Percentiles rank a stretch among this genome's conserved stretches.
Evolutionary conservation across 2,888 invertebrate genomes (phyloP).

Genomic region (Epiperipatus broadwayi): DNA sequence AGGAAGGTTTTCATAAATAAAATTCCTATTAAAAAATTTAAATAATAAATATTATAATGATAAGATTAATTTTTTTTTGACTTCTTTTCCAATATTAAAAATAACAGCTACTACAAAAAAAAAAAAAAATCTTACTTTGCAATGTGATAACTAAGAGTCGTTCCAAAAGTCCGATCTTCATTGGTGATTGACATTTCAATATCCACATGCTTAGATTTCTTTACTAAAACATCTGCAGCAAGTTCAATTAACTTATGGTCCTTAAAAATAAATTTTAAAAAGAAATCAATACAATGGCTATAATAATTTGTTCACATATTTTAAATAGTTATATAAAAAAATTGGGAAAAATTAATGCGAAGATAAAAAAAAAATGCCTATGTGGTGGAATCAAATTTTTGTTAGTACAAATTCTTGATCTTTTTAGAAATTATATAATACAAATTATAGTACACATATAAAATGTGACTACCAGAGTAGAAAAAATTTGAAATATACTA

Average conservation of each 20-base stretch:
- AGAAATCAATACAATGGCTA: neutral
- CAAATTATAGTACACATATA: too few species aligned
- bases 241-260: slow-evolving; percentile 38
- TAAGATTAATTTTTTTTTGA: neutral
- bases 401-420: slow-evolving; percentile 5
- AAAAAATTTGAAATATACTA: too few species aligned
- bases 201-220: slow-evolving; percentile 43
- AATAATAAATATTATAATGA: slow-evolving; percentile 9
- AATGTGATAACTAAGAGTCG: slow-evolving; percentile 81
- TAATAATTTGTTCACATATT: neutral
- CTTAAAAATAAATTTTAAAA: slow-evolving; percentile 18
- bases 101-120: neutral
- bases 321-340: neutral
- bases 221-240: slow-evolving; percentile 51
- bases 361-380: neutral
- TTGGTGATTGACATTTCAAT: slow-evolving; percentile 66
- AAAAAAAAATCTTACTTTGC: slow-evolving; percentile 47
- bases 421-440: neutral
- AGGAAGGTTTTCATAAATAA: slow-evolving; percentile 66
- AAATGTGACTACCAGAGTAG: too few species aligned
- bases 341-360: too few species aligned
- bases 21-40: slow-evolving; percentile 41
- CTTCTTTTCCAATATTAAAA: slow-evolving; percentile 21
- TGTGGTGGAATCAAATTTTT: neutral
- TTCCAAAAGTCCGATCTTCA: slow-evolving; percentile 75